Base-by-base conservation (phyloP, 2,888 invertebrate genomes). In the Drosophila meridiana region DNA sequence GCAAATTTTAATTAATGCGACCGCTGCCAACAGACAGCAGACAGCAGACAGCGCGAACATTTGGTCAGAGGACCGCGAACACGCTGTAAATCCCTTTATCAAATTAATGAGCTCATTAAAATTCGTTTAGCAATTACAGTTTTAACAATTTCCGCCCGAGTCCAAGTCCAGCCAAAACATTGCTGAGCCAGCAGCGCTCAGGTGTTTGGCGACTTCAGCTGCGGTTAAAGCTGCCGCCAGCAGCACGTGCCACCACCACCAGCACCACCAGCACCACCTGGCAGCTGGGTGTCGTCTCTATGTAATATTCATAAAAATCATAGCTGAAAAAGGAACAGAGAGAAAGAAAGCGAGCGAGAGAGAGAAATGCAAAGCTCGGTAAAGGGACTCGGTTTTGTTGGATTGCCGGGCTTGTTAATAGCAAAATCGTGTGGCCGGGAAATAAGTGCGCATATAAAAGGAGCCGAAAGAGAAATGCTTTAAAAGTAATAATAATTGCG, bases 51-150 rank as follows among this genome's bases (percentile, higher is more conserved):
- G 69, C 50, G 50, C 32, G 32, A 73, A 71, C 73, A 82, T 78
- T 87, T 78, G 89, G 83, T 65, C 73, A 72, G 73, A 65, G 75
- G 73, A 86, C 87, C 88, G 80, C 90, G 56, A 88, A 88, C 90
- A 80, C 78, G 80, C 79, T 90, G 83, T 87, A 90, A 90, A 90
- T 89, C 89, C 87, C 82, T 90, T 90, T 90, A 88, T 90, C 87
- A 91, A 91, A 90, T 90, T 91, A 90, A 91, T 90, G 91, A 90
- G 90, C 90, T 90, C 91, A 90, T 90, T 90, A 90, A 91, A 90
- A 90, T 90, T 89, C 90, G 91, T 90, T 91, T 90, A 90, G 91
- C 90, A 90, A 91, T 90, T 90, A 90, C 82, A 89, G 91, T 91
- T 91, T 89, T 87, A 90, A 90, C 85, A 90, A 84, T 91, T 88